Conservation (phyloP, 2,797 vertebrate genomes). For the Hephaestus fuliginosus region DNA sequence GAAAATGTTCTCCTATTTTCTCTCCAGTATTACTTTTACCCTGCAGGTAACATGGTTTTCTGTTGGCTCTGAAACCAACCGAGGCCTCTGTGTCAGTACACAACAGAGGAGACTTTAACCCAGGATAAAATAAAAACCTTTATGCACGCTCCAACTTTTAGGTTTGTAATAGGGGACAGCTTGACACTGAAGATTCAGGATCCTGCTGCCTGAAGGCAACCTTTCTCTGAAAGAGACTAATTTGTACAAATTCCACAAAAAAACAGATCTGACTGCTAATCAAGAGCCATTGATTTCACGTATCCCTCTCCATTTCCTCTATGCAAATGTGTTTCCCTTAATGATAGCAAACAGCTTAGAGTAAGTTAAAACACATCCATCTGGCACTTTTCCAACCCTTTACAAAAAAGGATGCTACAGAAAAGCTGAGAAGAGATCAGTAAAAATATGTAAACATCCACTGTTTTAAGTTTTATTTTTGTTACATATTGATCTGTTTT, state of each 20-base stretch:
- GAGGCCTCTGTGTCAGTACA: slow-evolving; percentile 39
- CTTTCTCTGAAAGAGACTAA: slow-evolving; percentile 52
- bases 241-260: slow-evolving; percentile 43
- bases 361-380: not conserved
- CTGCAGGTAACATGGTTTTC: slow-evolving; percentile 64
- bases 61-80: slow-evolving; percentile 47
- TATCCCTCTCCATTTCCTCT: slow-evolving; percentile 30
- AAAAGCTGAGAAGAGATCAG: not conserved
- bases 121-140: slow-evolving; percentile 57
- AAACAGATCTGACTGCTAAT: slow-evolving; percentile 43
- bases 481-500: not conserved
- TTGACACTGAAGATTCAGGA: slow-evolving; percentile 49
- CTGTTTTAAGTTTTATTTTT: not conserved
- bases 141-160: slow-evolving; percentile 51
- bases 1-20: slow-evolving; percentile 26
- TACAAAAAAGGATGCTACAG: not conserved
- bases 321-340: slow-evolving; percentile 27
- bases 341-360: slow-evolving; percentile 23
- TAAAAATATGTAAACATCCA: not conserved
- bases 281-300: slow-evolving; percentile 44
- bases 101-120: slow-evolving; percentile 59
- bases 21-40: slow-evolving; percentile 51
- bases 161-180: slow-evolving; percentile 60
- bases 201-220: slow-evolving; percentile 55
- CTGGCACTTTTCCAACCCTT: not conserved